A percentile compares a stretch with the other conserved stretches of the same genome.
These are phyloP conservation scores for Hycleus cichorii DNA, from an alignment of 1,140 invertebrate genomes.

Conservation along the genomic window DNA sequence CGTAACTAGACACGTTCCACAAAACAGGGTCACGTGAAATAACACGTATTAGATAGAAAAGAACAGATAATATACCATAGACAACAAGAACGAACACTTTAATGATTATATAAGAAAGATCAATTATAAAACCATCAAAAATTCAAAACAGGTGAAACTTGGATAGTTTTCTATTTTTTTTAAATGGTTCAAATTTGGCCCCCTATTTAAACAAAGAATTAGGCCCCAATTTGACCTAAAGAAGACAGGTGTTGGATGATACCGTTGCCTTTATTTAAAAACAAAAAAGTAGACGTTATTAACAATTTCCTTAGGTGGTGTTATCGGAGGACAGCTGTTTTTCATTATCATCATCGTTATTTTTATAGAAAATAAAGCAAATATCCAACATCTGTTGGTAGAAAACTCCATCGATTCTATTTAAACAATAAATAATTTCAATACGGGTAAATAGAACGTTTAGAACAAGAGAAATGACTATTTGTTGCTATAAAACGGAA, in stretches of 20 bases:
- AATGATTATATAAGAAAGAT: no score
- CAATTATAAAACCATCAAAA: no score
- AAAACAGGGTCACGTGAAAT: conserved; percentile 35
- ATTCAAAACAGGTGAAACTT: no score
- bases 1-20: conserved; percentile 36
- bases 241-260: conserved; percentile 17
- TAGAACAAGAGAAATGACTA: neutral
- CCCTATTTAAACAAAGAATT: no score
- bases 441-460: neutral
- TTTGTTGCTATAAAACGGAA: neutral
- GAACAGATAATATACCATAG: no score
- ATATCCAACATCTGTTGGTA: no score
- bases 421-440: no score
- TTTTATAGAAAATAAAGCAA: no score
- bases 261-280: neutral
- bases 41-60: conserved; percentile 16
- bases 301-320: neutral
- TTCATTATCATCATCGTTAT: neutral
- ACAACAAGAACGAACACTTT: no score
- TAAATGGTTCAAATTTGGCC: no score
- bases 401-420: no score
- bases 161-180: no score
- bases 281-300: neutral
- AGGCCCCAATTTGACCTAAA: conserved; percentile 5
- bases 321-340: neutral